phyloP scores from a whole-genome alignment of 2,888 invertebrate genomes.

The Carcina quercana region DNA sequence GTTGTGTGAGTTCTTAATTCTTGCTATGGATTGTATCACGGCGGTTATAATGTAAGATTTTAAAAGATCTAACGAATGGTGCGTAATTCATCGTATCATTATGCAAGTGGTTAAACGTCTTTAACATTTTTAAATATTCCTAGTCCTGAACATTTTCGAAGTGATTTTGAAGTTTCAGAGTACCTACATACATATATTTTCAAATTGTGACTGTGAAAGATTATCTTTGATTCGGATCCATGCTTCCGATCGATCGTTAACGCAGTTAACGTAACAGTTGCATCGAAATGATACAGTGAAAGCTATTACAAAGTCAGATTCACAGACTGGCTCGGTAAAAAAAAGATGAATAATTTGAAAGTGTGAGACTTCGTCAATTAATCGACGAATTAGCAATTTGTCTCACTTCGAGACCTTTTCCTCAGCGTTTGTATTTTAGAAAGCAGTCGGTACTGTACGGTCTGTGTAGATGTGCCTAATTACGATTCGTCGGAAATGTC shows the following conservation, averaged over 20 bases:
- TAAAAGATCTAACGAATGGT: constrained; percentile 23
- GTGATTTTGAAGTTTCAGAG: neutral
- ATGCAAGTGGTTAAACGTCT: constrained; percentile 47
- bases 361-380: constrained; percentile 4
- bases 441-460: constrained; percentile 18
- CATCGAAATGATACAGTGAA: constrained; percentile 48
- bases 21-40: neutral
- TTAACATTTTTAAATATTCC: constrained; percentile 17
- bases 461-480: constrained; percentile 23
- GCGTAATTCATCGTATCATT: constrained; percentile 37
- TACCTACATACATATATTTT: neutral
- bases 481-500: constrained; percentile 39
- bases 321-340: constrained; percentile 12
- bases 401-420: neutral
- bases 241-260: constrained; percentile 24
- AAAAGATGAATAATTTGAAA: constrained; percentile 15
- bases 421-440: constrained; percentile 12
- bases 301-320: constrained; percentile 38
- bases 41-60: neutral
- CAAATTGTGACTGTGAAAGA: neutral
- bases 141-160: neutral
- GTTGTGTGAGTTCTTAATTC: neutral
- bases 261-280: constrained; percentile 52
- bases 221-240: neutral
- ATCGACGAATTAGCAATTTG: neutral